A percentile compares a stretch with the other conserved stretches of the same genome.
These are phyloP conservation scores for Rutpela maculata DNA, from an alignment of 2,888 invertebrate species.

Conservation along the genomic window DNA sequence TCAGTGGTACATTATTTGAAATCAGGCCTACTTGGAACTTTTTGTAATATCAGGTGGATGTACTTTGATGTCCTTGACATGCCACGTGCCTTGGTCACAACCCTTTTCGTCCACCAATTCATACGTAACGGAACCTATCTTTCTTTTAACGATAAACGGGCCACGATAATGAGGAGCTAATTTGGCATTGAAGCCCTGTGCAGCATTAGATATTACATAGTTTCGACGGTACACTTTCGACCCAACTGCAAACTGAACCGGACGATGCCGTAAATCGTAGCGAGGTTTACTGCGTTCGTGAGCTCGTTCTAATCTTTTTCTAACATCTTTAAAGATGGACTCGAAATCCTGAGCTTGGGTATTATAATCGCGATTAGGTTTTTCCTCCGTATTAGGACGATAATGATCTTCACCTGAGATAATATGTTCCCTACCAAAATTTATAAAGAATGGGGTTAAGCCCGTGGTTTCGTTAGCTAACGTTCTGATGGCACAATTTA, in stretches of 20 bases:
- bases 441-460: background rate
- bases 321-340: background rate
- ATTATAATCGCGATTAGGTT: background rate
- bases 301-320: background rate
- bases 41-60: background rate
- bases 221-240: background rate
- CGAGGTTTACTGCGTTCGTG: background rate
- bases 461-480: background rate
- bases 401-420: background rate
- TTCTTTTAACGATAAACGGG: background rate
- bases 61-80: background rate
- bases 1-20: too few relatives aligned
- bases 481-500: background rate
- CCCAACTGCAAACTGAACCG: background rate
- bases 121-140: background rate
- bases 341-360: background rate
- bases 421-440: conserved; percentile 1
- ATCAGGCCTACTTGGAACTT: background rate
- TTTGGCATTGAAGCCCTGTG: background rate
- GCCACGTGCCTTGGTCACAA: background rate
- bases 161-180: background rate
- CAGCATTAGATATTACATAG: background rate
- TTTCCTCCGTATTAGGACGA: background rate
- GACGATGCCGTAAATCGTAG: background rate
- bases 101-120: background rate